Percentiles rank a stretch among this genome's conserved stretches.
These are phyloP conservation scores for Eospalax fontanierii DNA, from an alignment of 2,797 vertebrate genomes.

Conservation along the genomic window DNA sequence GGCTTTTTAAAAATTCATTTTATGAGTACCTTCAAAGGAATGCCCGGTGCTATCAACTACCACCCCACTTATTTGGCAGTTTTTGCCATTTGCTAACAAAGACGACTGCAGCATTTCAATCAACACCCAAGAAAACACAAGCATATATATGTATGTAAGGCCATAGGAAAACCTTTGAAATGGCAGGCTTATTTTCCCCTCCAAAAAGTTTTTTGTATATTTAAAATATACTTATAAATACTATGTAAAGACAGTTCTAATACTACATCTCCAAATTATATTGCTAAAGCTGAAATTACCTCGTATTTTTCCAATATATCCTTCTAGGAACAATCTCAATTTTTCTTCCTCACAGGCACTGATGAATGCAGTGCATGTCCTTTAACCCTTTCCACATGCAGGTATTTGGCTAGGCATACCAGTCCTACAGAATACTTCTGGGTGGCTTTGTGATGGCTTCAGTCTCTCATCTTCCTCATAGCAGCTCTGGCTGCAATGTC, in stretches of 20 bases:
- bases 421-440: background rate
- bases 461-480: background rate
- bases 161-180: conserved; percentile 42
- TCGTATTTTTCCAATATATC: conserved; percentile 19
- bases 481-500: background rate
- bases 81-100: conserved; percentile 32
- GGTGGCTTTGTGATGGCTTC: background rate
- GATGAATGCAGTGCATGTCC: background rate
- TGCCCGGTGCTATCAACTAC: background rate
- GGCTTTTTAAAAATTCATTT: conserved; percentile 1
- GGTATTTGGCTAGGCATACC: background rate
- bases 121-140: background rate
- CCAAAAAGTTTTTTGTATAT: background rate
- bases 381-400: background rate
- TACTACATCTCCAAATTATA: conserved; percentile 54
- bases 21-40: conserved; percentile 45
- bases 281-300: background rate
- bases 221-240: background rate
- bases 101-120: background rate
- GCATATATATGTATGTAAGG: conserved; percentile 14
- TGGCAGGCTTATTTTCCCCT: conserved; percentile 40
- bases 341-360: background rate
- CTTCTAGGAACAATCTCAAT: background rate
- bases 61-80: background rate
- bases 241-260: background rate